Base-by-base conservation (phyloP, 2,888 invertebrate species). In the Junonia oenone region DNA sequence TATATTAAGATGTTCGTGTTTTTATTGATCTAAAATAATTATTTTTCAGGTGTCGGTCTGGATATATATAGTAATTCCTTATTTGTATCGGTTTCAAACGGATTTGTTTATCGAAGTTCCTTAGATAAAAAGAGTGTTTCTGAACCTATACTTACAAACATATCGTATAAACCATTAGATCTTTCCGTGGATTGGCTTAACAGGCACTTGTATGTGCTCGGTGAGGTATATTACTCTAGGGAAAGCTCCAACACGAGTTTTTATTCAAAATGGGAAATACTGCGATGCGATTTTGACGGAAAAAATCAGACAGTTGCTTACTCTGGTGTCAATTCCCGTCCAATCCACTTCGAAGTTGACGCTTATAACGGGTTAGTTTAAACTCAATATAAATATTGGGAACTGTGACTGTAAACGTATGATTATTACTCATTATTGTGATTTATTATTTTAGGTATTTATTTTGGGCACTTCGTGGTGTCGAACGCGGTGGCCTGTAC, bases 101-200 rank as follows among this genome's bases (percentile, higher is more conserved):
- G 95, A 46, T 92, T 85, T 63, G 91, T 96, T 1, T 91, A 91
- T 66, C 85, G 88, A 63, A 91, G 91, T 69, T 81, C 91, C 0
- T 73, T 93, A 33, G 82, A 84, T 38, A 84, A 81, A 68, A 85
- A 89, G 65, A 83, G 78, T 59, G 60, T 71, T 52, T 77, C 83
- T n/a, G 78, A 81, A 56, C 66, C 89, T 4, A 92, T 95, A 35
- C 79, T 94, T 0, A 83, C 91, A 43, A 91, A 91, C 47, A 90
- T 91, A 9, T 90, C 91, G 47, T 94, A 94, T 72, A 91, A 91
- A 56, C 95, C 96, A 0, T 76, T 94, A 47, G 94, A 94, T 63
- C 73, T 96, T 6, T 94, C 96, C 0, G 92, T 97, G 0, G 98
- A 98, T 79, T 98, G 98, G 98, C 84, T 98, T 31, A 96, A 96